Conservation (phyloP, 30 jellyfish, hydroid and myxozoan genomes). For the Morbakka virulenta region DNA sequence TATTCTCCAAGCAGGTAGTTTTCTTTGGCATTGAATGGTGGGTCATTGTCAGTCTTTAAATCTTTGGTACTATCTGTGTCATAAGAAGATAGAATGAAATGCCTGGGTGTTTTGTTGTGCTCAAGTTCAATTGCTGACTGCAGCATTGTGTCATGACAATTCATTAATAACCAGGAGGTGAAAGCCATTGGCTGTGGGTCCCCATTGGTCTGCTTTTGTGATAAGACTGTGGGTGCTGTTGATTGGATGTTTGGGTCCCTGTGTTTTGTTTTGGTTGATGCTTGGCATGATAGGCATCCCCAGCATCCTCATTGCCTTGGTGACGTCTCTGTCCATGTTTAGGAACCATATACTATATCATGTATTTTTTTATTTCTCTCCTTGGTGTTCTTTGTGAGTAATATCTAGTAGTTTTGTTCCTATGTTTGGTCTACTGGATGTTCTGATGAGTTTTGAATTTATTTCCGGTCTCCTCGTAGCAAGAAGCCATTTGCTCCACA, state of each 20-base stretch:
- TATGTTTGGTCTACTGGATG: too few relatives aligned
- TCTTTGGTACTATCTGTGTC: slow-evolving; percentile 26
- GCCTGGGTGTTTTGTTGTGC: slow-evolving; percentile 28
- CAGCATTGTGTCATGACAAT: slow-evolving; percentile 8
- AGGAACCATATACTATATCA: too few relatives aligned
- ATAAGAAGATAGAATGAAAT: slow-evolving; percentile 6
- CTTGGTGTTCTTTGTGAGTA: too few relatives aligned
- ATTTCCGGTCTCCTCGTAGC: too few relatives aligned
- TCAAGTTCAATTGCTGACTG: slow-evolving; percentile 17
- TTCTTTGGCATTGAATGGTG: slow-evolving; percentile 24
- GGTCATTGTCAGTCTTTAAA: slow-evolving; percentile 25
- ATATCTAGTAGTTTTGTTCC: too few relatives aligned
- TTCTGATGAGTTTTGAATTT: too few relatives aligned
- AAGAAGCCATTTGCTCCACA: too few relatives aligned
- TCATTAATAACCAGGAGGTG: slow-evolving; percentile 24
- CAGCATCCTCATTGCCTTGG: too few relatives aligned
- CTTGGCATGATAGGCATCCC: slow-evolving; percentile 31
- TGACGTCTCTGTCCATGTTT: too few relatives aligned
- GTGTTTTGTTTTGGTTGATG: slow-evolving; percentile 10
- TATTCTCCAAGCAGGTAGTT: slow-evolving; percentile 1
- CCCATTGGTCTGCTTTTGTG: slow-evolving; percentile 38
- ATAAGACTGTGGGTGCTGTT: slow-evolving; percentile 11
- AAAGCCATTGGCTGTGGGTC: slow-evolving; percentile 10
- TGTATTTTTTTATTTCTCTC: too few relatives aligned
- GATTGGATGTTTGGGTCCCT: slow-evolving; percentile 24